Evolutionary conservation across 2,888 invertebrate genomes (phyloP), one percentile per base, ranked within the genome.

Genomic region (Tryphoninae sp.): DNA sequence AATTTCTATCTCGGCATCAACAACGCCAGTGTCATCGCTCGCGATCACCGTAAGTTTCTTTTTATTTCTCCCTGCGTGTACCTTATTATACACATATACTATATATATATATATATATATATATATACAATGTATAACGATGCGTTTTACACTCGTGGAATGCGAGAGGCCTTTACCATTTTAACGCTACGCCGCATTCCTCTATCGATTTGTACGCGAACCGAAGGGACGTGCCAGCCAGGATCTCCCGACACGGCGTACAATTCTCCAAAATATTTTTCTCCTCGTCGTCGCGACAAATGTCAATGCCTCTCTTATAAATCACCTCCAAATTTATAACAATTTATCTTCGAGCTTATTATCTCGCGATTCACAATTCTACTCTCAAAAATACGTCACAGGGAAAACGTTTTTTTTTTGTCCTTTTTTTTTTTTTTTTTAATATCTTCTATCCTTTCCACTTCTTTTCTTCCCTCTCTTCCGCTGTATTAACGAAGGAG

Each of bases 121-220:
- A 8, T 19, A 19, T 42, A 4, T 33, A 73, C 22, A 53, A 67
- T 53, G 53, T 68, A 55, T 45, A 58, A 74, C 45, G 58, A 74
- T 58, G 55, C 79, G 61, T 74, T 81, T 81, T 79, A 80, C 79
- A 73, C 77, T 82, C 73, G 77, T 86, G 87, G 89, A 90, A 90
- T 88, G 88, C 86, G 88, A 88, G 86, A 87, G 78, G 78, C 81
- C 82, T 82, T 82, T 81, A 81, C 86, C 85, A 87, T 87, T 89
- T 90, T 88, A 87, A 88, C 88, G 88, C 89, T 89, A 87, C 87
- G 87, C 88, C 89, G 89, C 91, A 91, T 91, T 91, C 91, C 91
- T 90, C 87, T 91, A 91, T 91, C 86, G 91, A 91, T 91, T 90
- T 89, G 86, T 85, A 85, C 85, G 78, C 85, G 84, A 81, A 83